Base-by-base conservation (phyloP, 2,113 vertebrate species). In the Carollia perspicillata region DNA sequence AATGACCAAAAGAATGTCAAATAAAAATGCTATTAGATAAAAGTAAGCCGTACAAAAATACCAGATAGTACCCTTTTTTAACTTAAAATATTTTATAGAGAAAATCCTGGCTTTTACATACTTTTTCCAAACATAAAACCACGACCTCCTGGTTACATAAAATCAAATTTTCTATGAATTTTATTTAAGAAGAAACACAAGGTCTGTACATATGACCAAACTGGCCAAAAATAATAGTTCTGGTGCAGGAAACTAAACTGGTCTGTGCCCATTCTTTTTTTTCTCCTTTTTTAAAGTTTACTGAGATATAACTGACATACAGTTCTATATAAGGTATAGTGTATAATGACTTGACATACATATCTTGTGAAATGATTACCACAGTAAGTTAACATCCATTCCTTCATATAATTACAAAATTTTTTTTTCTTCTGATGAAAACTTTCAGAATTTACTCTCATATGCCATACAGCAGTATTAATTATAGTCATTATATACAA, bases 11-110 rank as follows among this genome's bases (percentile, higher is more conserved):
- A 58, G 94, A n/a, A 9, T 22, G 72, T 69, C 12, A 10, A 93
- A 94, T 91, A 35, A 93, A 93, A 89, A 58, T 69, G 42, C 30
- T 47, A 80, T 60, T 65, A 44, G 23, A 92, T 86, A 74, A 84
- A 92, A 95, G 72, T 60, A 79, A 91, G 17, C 47, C 77, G 95
- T 33, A 44, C 8, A 71, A 93, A 53, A 87, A 68, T 81, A 87
- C 83, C 51, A 90, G 75, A 90, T 8, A 72, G 23, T 16, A 33
- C 30, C 14, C 55, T 81, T 71, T 78, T 23, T 71, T 77, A 60
- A 72, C 18, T 47, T 51, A 35, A 65, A 94, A 42, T 55, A 63
- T 47, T 85, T 84, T 49, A 80, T 28, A 14, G 26, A 89, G 80
- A 63, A 65, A 55, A 14, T 69, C 1, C 20, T 83, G 4, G 58